Evolutionary conservation across 2,113 vertebrate species (phyloP).

Genomic region (Candoia aspera): DNA sequence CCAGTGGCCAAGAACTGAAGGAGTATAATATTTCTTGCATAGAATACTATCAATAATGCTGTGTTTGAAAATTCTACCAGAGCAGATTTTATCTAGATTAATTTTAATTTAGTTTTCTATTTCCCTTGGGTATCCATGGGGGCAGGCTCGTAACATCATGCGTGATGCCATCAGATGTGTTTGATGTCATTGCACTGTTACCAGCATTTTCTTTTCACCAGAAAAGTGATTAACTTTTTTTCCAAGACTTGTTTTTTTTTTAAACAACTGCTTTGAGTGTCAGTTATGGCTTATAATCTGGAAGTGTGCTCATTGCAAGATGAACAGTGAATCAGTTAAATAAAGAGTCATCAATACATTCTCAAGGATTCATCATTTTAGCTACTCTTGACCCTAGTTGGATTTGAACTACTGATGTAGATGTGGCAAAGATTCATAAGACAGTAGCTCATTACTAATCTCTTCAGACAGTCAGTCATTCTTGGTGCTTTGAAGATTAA

Average conservation of each 20-base stretch:
- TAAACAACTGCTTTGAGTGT: background rate
- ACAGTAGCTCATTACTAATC: slow-evolving; percentile 30
- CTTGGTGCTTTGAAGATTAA: slow-evolving; percentile 42
- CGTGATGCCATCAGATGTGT: background rate
- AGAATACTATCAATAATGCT: slow-evolving; percentile 65
- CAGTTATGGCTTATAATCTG: slow-evolving; percentile 27
- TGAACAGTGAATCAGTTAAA: slow-evolving; percentile 37
- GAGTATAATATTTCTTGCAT: slow-evolving; percentile 37
- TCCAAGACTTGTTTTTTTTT: background rate
- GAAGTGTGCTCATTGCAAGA: slow-evolving; percentile 3
- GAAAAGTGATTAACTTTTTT: slow-evolving; percentile 36
- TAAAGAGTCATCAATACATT: slow-evolving; percentile 12
- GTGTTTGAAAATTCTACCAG: slow-evolving; percentile 63
- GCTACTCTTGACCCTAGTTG: slow-evolving; percentile 49
- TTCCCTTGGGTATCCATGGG: background rate
- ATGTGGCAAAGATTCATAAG: slow-evolving; percentile 31
- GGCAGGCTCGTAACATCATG: background rate
- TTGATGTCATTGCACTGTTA: background rate
- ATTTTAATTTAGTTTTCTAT: slow-evolving; percentile 21
- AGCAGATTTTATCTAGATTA: slow-evolving; percentile 47
- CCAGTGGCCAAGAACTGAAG: slow-evolving; percentile 61
- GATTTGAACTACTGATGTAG: slow-evolving; percentile 36
- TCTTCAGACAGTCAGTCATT: slow-evolving; percentile 42
- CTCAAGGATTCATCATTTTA: slow-evolving; percentile 29
- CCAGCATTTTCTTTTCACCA: slow-evolving; percentile 24